These are phyloP conservation scores for Oscheius myriophilus DNA, from an alignment of 2,888 invertebrate genomes.

Conservation along the genomic window DNA sequence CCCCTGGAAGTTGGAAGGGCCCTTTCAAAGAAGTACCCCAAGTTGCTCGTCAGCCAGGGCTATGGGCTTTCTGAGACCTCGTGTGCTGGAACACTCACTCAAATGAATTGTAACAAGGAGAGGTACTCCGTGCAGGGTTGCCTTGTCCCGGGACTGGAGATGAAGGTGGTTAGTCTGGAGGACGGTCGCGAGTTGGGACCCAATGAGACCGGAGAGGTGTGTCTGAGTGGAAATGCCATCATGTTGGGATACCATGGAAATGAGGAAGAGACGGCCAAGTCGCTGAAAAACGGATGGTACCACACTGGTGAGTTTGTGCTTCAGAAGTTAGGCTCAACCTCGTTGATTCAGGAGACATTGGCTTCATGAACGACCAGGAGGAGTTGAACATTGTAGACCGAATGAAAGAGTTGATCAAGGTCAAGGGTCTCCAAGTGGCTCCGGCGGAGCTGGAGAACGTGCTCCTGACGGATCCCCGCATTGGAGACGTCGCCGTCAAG, in stretches of 20 bases:
- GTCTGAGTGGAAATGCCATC: constrained; percentile 4
- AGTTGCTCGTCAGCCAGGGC: not conserved
- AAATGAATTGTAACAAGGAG: not conserved
- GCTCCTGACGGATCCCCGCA: constrained; percentile 79
- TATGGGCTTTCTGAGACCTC: constrained; percentile 20
- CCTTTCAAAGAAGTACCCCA: constrained; percentile 7
- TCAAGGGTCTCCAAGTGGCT: constrained; percentile 72
- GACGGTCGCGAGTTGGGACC: constrained; percentile 9
- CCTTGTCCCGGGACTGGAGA: not conserved
- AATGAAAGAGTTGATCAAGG: constrained; percentile 28
- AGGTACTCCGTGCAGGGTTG: not conserved
- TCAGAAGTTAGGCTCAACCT: not conserved
- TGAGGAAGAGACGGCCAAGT: constrained; percentile 14
- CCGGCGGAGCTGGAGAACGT: constrained; percentile 88
- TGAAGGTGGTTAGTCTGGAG: constrained; percentile 9
- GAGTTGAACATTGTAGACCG: constrained; percentile 18
- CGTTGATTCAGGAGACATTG: constrained; percentile 9
- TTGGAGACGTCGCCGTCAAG: constrained; percentile 84
- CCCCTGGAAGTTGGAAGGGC: constrained; percentile 12
- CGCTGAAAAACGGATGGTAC: constrained; percentile 17
- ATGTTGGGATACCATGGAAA: constrained; percentile 20
- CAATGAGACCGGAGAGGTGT: constrained; percentile 15
- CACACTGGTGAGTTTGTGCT: not conserved
- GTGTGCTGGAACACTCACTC: constrained; percentile 1
- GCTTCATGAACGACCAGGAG: constrained; percentile 19